Conservation (phyloP, 2,888 invertebrate species). For the Imbricaverruca yamaguchii region DNA sequence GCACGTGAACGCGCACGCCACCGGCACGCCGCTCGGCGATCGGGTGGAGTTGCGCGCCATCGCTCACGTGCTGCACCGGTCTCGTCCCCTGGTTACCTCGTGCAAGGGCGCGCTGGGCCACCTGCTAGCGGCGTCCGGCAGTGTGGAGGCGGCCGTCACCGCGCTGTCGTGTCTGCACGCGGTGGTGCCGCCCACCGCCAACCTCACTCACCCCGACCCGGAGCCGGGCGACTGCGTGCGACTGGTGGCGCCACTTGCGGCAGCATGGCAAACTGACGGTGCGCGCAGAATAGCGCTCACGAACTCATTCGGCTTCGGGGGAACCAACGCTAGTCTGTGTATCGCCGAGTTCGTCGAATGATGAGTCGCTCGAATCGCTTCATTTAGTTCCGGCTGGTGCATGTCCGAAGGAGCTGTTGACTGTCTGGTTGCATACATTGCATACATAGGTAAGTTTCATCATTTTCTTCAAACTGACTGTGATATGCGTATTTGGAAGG, state of each 20-base stretch:
- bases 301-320: slow-evolving; percentile 98
- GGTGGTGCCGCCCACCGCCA: slow-evolving; percentile 76
- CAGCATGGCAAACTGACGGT: not conserved
- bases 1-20: slow-evolving; percentile 94
- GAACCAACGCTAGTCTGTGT: slow-evolving; percentile 88
- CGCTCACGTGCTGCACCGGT: slow-evolving; percentile 21
- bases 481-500: too few relatives aligned
- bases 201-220: slow-evolving; percentile 59
- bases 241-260: slow-evolving; percentile 37
- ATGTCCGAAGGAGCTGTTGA: too few relatives aligned
- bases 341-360: slow-evolving; percentile 44
- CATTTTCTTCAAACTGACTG: too few relatives aligned
- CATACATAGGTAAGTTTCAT: too few relatives aligned
- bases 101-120: slow-evolving; percentile 97
- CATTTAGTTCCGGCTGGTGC: too few relatives aligned
- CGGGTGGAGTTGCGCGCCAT: slow-evolving; percentile 69
- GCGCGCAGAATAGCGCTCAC: slow-evolving; percentile 65
- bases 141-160: slow-evolving; percentile 83
- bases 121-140: slow-evolving; percentile 91
- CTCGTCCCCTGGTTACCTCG: slow-evolving; percentile 49
- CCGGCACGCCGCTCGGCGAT: slow-evolving; percentile 92
- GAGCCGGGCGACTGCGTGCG: slow-evolving; percentile 72
- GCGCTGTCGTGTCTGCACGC: slow-evolving; percentile 66
- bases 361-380: not conserved
- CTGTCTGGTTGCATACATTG: too few relatives aligned